These are phyloP conservation scores for Eupithecia inturbata DNA, from an alignment of 2,888 invertebrate genomes.

Conservation along the genomic window DNA sequence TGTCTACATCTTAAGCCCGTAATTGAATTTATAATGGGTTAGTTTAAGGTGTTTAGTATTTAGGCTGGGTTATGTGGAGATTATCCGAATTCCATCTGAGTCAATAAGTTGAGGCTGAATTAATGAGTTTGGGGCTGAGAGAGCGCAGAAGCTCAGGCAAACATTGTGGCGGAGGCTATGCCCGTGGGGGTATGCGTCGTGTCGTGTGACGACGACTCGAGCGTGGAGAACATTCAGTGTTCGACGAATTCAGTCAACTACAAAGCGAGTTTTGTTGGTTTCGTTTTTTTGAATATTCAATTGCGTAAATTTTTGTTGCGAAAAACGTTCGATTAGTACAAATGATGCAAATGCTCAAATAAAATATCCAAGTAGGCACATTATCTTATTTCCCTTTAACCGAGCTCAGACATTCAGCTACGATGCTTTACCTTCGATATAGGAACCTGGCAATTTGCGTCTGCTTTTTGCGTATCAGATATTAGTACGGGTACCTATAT, in stretches of 20 bases:
- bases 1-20: slow-evolving; percentile 74
- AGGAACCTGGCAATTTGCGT: background rate
- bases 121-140: slow-evolving; percentile 30
- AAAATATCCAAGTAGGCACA: no score
- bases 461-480: no score
- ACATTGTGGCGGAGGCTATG: background rate
- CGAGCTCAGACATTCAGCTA: background rate
- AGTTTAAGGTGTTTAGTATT: slow-evolving; percentile 78
- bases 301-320: slow-evolving; percentile 9
- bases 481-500: no score
- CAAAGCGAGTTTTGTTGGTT: slow-evolving; percentile 25
- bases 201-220: no score
- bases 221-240: background rate
- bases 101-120: slow-evolving; percentile 38
- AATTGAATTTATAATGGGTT: slow-evolving; percentile 83
- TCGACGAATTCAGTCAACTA: background rate
- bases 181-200: no score
- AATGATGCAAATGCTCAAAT: background rate
- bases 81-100: slow-evolving; percentile 37
- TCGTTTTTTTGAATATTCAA: slow-evolving; percentile 21
- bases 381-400: no score
- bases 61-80: slow-evolving; percentile 51
- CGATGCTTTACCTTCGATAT: background rate
- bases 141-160: slow-evolving; percentile 4
- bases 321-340: background rate